Base-by-base conservation (phyloP, 1,140 invertebrate species). In the Drosophila orena region DNA sequence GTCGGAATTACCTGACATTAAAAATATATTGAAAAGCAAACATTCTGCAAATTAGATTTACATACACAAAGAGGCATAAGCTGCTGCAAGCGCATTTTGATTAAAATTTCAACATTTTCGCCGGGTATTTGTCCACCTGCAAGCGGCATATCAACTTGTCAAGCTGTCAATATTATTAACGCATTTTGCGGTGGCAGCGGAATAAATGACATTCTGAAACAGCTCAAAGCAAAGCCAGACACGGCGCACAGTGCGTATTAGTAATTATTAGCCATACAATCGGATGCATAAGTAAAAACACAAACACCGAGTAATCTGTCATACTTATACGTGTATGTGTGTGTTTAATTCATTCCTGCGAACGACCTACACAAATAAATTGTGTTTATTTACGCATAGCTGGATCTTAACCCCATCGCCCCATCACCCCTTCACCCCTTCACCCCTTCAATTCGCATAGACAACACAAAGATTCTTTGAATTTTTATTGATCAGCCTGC, bases 401-500 rank as follows among this genome's bases (percentile, higher is more conserved):
- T 27, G 46, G 34, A 7, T 14, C 37, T 20, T 38, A 35, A 20
- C 8, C 47, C 35, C 44, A 65, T n/a, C n/a, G n/a, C n/a, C n/a
- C n/a, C n/a, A n/a, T n/a, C n/a, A n/a, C n/a, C n/a, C n/a, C n/a
- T n/a, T n/a, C n/a, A n/a, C n/a, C n/a, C n/a, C n/a, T 37, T 30
- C 17, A 34, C 49, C 12, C 43, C 47, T 24, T 5, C 24, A 66
- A 53, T 54, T 69, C 20, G 37, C 12, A 27, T 17, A 50, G 43
- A 37, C 62, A 69, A 66, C 68, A 58, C 54, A 42, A 50, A 55
- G 62, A 88, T 81, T 86, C 65, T 22, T 17, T 34, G 83, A 88
- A 86, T 72, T 88, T 76, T 64, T 72, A 81, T 86, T 86, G 58
- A 61, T 64, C 66, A 74, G 52, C 52, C 81, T 59, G 75, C 77